Percentiles rank a stretch among this genome's conserved stretches.
These are phyloP conservation scores for Mellivora capensis DNA, from an alignment of 2,113 vertebrate genomes.

Conservation along the genomic window DNA sequence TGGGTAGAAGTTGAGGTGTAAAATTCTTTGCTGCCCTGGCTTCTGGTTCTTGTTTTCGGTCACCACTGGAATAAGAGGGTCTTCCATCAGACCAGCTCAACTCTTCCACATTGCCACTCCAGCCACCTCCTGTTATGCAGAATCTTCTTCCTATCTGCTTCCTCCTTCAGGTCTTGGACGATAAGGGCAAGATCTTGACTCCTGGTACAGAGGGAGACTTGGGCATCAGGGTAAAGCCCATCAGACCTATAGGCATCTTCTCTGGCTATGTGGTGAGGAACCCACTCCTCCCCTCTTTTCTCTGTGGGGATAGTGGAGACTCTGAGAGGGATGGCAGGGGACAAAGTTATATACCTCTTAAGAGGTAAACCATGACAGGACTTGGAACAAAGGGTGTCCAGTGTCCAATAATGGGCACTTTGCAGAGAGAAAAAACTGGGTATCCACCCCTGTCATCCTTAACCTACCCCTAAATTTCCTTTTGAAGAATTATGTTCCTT, in stretches of 20 bases:
- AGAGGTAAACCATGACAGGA: neutral
- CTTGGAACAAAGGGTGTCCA: neutral
- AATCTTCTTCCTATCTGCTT: neutral
- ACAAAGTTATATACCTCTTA: neutral
- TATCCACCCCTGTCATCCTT: neutral
- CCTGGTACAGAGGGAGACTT: slow-evolving; percentile 84
- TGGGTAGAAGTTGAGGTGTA: neutral
- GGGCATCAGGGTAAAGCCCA: slow-evolving; percentile 84
- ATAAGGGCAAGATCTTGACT: slow-evolving; percentile 80
- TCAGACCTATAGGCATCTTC: slow-evolving; percentile 84
- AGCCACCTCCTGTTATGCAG: neutral
- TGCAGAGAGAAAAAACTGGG: neutral
- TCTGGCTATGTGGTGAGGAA: slow-evolving; percentile 84
- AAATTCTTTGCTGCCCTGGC: neutral
- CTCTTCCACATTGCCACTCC: neutral
- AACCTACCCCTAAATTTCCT: neutral
- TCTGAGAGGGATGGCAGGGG: neutral
- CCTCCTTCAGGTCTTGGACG: slow-evolving; percentile 84
- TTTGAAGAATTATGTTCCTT: neutral
- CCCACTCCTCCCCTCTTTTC: neutral
- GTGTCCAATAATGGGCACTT: neutral
- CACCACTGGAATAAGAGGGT: neutral
- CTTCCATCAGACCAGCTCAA: neutral
- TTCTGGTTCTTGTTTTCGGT: neutral
- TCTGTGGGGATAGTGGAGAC: neutral